Base-by-base conservation (phyloP, 2,113 vertebrate species). In the Aldabrachelys gigantea region DNA sequence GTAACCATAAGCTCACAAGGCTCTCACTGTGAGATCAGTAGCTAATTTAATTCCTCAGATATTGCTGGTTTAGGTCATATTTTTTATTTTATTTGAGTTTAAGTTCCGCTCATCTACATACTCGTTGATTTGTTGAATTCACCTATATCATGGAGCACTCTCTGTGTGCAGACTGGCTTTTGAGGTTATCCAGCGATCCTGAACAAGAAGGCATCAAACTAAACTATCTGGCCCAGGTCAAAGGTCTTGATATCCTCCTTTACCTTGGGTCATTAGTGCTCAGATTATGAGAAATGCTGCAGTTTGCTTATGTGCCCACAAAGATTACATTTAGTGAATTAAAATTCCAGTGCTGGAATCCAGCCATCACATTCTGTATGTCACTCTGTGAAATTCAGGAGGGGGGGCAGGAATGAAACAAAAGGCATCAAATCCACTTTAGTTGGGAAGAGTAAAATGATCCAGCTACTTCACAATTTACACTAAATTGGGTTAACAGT, bases 291-390 rank as follows among this genome's bases (percentile, higher is more conserved):
- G 52, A 87, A 84, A 6, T 57, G 62, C 52, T 82, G 49, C 22
- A 19, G 78, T 87, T 86, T 89, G 57, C 13, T 93, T 6, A 5
- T 80, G 35, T 78, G 29, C 10, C 91, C 69, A 94, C 83, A 24
- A 91, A 95, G 44, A 57, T 84, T 91, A 83, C 25, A 19, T 89
- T 57, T 89, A 95, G 89, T 80, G 3, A 93, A 95, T 83, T 92
- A 78, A 95, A 92, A 95, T 95, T 93, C 65, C 50, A 84, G 31
- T 11, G 0, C 29, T 91, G 90, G n/a, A 38, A 82, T 88, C 17
- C 69, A 93, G 90, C 91, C 94, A 80, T 93, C 27, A 82, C 49
- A 84, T 88, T 10, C 10, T 86, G 49, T 19, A 80, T 80, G 59
- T 50, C 35, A 72, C 80, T 94, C 94, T 95, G 62, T 52, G 85